phyloP scores from a whole-genome alignment of 2,113 vertebrate genomes.

The Perca flavescens region DNA sequence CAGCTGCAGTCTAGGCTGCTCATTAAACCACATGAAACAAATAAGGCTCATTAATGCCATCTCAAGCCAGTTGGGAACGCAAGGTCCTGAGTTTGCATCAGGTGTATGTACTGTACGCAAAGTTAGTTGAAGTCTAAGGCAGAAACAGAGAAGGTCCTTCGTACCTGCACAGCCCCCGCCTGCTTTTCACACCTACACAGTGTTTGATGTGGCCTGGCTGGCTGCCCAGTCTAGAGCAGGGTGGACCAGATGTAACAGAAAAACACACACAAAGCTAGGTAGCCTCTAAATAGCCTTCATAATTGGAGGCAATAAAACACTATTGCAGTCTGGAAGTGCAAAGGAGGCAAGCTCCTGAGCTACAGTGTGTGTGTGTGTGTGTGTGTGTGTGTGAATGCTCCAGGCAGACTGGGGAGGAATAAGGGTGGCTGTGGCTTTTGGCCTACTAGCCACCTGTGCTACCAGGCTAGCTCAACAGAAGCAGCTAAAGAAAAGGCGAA shows the following conservation, averaged over 20 bases:
- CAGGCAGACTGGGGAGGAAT: slow-evolving; percentile 42
- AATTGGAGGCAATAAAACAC: slow-evolving; percentile 85
- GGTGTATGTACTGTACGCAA: background rate
- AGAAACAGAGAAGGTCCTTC: slow-evolving; percentile 31
- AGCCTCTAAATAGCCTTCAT: slow-evolving; percentile 81
- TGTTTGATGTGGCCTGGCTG: slow-evolving; percentile 77
- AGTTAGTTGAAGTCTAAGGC: slow-evolving; percentile 28
- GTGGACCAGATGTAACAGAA: slow-evolving; percentile 77
- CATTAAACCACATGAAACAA: slow-evolving; percentile 87
- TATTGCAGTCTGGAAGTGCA: slow-evolving; percentile 79
- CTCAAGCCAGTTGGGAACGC: slow-evolving; percentile 21
- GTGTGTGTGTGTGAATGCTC: slow-evolving; percentile 20
- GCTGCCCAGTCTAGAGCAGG: slow-evolving; percentile 52
- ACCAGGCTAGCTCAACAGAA: slow-evolving; percentile 42
- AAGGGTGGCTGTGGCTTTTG: slow-evolving; percentile 30
- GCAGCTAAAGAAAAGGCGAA: slow-evolving; percentile 29
- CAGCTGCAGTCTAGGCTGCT: slow-evolving; percentile 74
- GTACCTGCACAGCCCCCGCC: slow-evolving; percentile 59
- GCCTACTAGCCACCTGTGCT: slow-evolving; percentile 57
- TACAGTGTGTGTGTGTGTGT: slow-evolving; percentile 47
- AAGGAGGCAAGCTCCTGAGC: slow-evolving; percentile 67
- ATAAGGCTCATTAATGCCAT: slow-evolving; percentile 72
- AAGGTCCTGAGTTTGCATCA: slow-evolving; percentile 7
- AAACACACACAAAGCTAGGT: slow-evolving; percentile 77
- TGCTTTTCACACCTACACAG: slow-evolving; percentile 60